A percentile compares a stretch with the other conserved stretches of the same genome.
Evolutionary conservation across 2,113 vertebrate species (phyloP).

Genomic region (Sarotherodon lohbergeri): DNA sequence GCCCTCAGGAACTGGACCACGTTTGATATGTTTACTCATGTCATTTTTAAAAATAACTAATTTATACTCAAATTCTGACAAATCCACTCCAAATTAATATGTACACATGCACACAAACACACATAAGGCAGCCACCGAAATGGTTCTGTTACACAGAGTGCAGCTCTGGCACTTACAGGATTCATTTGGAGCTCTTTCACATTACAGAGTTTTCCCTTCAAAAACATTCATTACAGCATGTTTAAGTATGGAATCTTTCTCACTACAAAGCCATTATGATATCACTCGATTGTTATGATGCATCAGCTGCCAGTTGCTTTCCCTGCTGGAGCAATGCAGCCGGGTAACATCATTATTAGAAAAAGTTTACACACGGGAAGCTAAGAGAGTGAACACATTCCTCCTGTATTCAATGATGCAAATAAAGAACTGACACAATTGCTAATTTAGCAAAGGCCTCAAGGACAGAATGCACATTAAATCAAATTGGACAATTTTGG

Average conservation of each 20-base stretch:
- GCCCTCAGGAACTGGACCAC: background rate
- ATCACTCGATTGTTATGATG: background rate
- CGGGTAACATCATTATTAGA: background rate
- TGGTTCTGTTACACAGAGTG: background rate
- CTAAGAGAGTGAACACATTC: conserved; percentile 15
- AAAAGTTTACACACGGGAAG: conserved; percentile 22
- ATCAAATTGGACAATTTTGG: conserved; percentile 62
- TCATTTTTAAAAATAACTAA: background rate
- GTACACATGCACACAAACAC: background rate
- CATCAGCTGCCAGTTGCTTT: background rate
- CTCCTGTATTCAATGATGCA: conserved; percentile 25
- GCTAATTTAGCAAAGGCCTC: conserved; percentile 46
- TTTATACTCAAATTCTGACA: background rate
- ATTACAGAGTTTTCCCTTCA: background rate
- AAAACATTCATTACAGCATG: background rate
- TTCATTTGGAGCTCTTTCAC: background rate
- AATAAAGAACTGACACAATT: conserved; percentile 43
- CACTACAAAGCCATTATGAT: background rate
- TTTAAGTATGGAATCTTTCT: background rate
- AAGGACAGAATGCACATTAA: conserved; percentile 61
- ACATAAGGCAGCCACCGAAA: background rate
- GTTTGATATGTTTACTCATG: background rate
- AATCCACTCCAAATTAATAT: background rate
- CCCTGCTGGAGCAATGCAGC: background rate
- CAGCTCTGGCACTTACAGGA: background rate